These are phyloP conservation scores for Drosophila nigrodunni DNA, from an alignment of 1,140 invertebrate species.

Conservation along the genomic window DNA sequence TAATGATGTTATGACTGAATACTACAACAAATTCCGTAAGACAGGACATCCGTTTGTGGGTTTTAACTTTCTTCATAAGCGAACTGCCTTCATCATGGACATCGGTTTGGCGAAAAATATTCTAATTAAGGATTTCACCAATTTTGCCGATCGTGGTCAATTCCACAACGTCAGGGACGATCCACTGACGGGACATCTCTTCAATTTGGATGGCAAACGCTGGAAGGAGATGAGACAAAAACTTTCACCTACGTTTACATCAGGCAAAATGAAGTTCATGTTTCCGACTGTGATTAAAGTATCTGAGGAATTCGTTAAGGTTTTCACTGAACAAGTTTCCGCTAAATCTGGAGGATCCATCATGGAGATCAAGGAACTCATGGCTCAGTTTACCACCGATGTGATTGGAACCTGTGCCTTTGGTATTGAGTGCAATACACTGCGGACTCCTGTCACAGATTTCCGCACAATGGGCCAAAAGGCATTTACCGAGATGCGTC, in stretches of 20 bases:
- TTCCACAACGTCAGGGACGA: conserved; percentile 85
- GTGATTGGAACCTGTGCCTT: conserved; percentile 87
- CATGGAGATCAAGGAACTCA: conserved; percentile 60
- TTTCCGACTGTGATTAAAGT: conserved; percentile 80
- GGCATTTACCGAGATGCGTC: conserved; percentile 28
- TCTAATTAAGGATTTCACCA: conserved; percentile 86
- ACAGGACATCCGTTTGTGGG: conserved; percentile 57
- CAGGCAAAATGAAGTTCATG: conserved; percentile 86
- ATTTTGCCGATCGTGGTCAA: conserved; percentile 85
- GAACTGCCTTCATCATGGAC: conserved; percentile 40
- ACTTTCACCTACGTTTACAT: conserved; percentile 86
- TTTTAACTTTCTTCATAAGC: conserved; percentile 43
- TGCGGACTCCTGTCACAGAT: conserved; percentile 85
- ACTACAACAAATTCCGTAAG: conserved; percentile 58
- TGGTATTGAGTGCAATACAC: conserved; percentile 87
- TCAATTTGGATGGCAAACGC: conserved; percentile 83
- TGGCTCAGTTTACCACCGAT: conserved; percentile 74
- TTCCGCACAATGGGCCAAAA: conserved; percentile 79
- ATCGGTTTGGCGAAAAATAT: conserved; percentile 85
- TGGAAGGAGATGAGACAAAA: conserved; percentile 86
- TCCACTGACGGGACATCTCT: conserved; percentile 85
- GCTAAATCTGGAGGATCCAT: conserved; percentile 6
- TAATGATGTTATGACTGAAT: conserved; percentile 1
- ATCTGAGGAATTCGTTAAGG: conserved; percentile 39
- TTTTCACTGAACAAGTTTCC: conserved; percentile 25